Base-by-base conservation (phyloP, 2,797 vertebrate genomes). In the Eleutherodactylus coqui region DNA sequence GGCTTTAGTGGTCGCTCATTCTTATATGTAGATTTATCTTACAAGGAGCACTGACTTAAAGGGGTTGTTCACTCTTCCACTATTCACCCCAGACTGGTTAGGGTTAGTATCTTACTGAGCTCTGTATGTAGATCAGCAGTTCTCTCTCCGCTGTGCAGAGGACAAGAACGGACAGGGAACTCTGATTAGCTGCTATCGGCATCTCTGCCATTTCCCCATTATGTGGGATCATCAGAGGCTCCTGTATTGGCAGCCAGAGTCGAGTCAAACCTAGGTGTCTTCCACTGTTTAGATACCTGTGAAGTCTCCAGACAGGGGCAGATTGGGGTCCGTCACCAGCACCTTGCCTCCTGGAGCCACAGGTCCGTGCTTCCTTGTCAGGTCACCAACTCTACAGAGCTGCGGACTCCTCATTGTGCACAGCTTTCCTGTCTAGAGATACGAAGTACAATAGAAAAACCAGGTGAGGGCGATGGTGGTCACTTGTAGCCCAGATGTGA, bases 301-400 rank as follows among this genome's bases (percentile, higher is more conserved):
- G 86, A 87, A 79, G 88, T 96, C 94, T 73, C 95, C 94, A 0
- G 85, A 38, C 60, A 96, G 91, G 49, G 92, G 90, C 32, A 95
- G 85, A 79, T 91, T 88, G 47, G 87, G 77, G 82, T 96, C 95
- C 0, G 89, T 94, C 84, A 87, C 89, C 47, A 95, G 1, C 72
- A 92, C 86, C 51, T 93, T 85, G 58, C 84, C 9, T 0, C 34
- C 87, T 86, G 95, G 89, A 55, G 85, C 92, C 64, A 95, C 34
- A 0, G 10, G 4, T 9, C 94, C 94, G 0, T 94, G 94, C 86
- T 94, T 94, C 1, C 16, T 62, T 0, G 91, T 94, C 51, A 96
- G 78, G 49, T 96, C 94, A 24, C 96, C 96, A n/a, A 94, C 90
- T 83, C 89, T 88, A 70, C 96, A 96, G 83, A 92, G 90, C 87